Conservation (phyloP, 2,797 vertebrate genomes). For the Strix occidentalis region DNA sequence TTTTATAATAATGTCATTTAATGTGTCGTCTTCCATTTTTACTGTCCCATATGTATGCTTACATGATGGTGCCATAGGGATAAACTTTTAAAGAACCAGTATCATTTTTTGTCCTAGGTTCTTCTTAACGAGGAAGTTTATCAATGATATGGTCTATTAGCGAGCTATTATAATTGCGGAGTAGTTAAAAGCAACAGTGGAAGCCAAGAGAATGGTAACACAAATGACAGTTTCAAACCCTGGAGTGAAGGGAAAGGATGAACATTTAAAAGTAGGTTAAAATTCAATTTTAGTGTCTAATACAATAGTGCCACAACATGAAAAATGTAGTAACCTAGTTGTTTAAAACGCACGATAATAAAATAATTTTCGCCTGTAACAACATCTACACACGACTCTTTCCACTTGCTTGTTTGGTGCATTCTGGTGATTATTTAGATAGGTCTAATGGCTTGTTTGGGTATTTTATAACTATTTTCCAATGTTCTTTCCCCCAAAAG, state of each 20-base stretch:
- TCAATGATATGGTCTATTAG: constrained; percentile 70
- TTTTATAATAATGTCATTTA: constrained; percentile 99
- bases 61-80: constrained; percentile 96
- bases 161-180: constrained; percentile 65
- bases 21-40: constrained; percentile 99
- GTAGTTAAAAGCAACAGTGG: neutral
- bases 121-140: constrained; percentile 70
- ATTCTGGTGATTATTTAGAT: constrained; percentile 5
- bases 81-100: constrained; percentile 92
- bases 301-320: neutral
- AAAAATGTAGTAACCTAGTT: neutral
- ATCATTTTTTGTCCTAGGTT: constrained; percentile 75
- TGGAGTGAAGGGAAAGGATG: neutral
- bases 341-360: neutral
- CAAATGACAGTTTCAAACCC: neutral
- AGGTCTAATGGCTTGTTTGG: constrained; percentile 38
- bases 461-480: constrained; percentile 21
- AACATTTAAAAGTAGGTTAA: constrained; percentile 55
- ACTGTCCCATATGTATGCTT: constrained; percentile 99
- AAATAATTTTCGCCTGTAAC: neutral
- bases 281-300: constrained; percentile 51
- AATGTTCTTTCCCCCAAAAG: neutral
- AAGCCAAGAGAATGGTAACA: neutral
- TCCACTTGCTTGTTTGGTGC: neutral
- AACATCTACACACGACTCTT: neutral